Evolutionary conservation across 2,113 vertebrate genomes (phyloP), one percentile per base, ranked within the genome.

Genomic region (Notarius lentiginosus): DNA sequence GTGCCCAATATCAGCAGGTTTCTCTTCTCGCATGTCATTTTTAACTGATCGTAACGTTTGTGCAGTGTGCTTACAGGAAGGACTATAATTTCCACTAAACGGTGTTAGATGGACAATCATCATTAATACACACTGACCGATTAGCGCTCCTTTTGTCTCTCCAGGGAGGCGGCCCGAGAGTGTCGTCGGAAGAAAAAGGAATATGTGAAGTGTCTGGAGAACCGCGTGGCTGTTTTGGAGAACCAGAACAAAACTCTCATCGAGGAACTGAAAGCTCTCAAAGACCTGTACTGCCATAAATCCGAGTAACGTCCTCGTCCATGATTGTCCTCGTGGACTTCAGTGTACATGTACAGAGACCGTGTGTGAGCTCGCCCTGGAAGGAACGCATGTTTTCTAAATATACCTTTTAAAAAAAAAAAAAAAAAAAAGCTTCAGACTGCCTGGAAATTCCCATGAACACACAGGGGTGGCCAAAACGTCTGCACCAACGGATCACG

Each of bases 181-280:
- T 99, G 98, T 92, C 97, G 98, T 91, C 95, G 98, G 91, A 99
- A 99, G 96, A 99, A 99, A 94, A 99, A 99, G 92, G 98, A 99
- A 91, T 99, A 99, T 70, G 98, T 99, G 89, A 99, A 98, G 92
- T 99, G 97, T 96, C 94, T 99, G 96, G 98, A 99, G 94, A 99
- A 99, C 95, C 95, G 98, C 91, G 98, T 99, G 91, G 98, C 98
- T 76, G 97, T 99, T 91, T 95, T 99, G 95, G 98, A 99, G 94
- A 99, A 99, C 95, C 98, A 99, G 96, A 99, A 99, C 95, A 99
- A 99, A 95, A 99, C 98, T 88, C 94, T 99, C 88, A 99, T 99
- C 75, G 98, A 99, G 94, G 98, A 99, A 94, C 96, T 99, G 75
- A 99, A 99, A 97, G 97, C 98, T 92, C 98, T 99, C 93, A 99